phyloP scores from a whole-genome alignment of 2,888 invertebrate species.

The Limenitis camilla region DNA sequence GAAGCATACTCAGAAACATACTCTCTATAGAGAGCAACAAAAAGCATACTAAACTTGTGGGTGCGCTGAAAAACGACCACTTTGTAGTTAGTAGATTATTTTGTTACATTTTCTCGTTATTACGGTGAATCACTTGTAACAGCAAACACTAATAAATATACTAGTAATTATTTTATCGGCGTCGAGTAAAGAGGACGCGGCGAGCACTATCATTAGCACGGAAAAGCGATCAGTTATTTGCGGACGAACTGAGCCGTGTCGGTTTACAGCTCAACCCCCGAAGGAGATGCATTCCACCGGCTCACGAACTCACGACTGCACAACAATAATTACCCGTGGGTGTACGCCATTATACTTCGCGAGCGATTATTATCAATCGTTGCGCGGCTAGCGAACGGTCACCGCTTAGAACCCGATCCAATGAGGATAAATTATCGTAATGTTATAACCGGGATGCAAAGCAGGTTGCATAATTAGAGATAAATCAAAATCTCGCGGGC shows the following conservation, averaged over 20 bases:
- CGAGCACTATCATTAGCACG: constrained; percentile 69
- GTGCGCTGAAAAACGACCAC: no score
- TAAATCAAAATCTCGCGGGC: constrained; percentile 14
- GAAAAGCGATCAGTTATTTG: constrained; percentile 71
- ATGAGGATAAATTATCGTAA: constrained; percentile 72
- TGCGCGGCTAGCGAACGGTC: constrained; percentile 66
- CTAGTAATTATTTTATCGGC: constrained; percentile 68
- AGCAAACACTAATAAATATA: constrained; percentile 56
- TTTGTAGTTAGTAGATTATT: constrained; percentile 28
- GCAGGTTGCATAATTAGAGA: constrained; percentile 42
- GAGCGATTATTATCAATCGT: constrained; percentile 74
- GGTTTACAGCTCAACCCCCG: constrained; percentile 73
- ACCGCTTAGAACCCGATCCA: constrained; percentile 69
- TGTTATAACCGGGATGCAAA: constrained; percentile 73
- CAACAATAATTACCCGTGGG: constrained; percentile 75
- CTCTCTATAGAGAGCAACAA: no score
- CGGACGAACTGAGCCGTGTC: constrained; percentile 58
- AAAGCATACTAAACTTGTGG: no score
- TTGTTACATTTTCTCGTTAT: constrained; percentile 12
- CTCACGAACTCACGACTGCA: constrained; percentile 75
- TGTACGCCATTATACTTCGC: constrained; percentile 75
- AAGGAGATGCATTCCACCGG: constrained; percentile 73
- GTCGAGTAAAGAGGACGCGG: constrained; percentile 63
- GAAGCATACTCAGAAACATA: no score
- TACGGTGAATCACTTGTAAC: constrained; percentile 1